Base-by-base conservation (phyloP, 1,140 invertebrate genomes). In the Drosophila kikkawai region DNA sequence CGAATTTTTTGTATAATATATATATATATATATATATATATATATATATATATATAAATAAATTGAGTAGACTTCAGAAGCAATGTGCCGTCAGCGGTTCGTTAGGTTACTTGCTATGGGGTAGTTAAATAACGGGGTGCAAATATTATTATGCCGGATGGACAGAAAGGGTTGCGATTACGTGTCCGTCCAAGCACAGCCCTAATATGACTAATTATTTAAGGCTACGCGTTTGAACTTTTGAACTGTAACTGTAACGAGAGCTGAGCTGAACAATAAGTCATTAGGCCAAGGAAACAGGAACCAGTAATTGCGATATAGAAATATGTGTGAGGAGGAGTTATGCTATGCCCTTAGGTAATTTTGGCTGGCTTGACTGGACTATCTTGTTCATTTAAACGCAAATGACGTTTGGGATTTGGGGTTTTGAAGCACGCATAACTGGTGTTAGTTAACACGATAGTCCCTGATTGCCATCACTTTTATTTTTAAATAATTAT, bases 181-280 rank as follows among this genome's bases (percentile, higher is more conserved):
- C 48, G 37, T 47, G n/a, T 29, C 34, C n/a, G 36, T 65, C 29
- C 32, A 61, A 37, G 53, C 53, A 39, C 22, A 48, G 48, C 48
- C 55, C 47, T 75, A 85, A 90, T 88, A 85, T 79, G 71, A 65
- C 65, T 70, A 90, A 90, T 86, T 85, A 85, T 85, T 56, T 85
- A 57, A 55, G 67, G 53, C 57, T 80, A 17, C 39, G 19, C 36
- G 68, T 74, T 82, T 91, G 85, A 85, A 90, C 75, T 82, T 69
- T 67, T 76, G 60, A 56, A 44, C 55, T 56, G 48, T 44, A 39
- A 42, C 44, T 53, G 13, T 48, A 48, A 48, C 47, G 13, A n/a
- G 47, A 57, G 55, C 47, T 41, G 63, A 57, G 44, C 29, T 53
- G 39, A 70, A 85, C 74, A 90, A 90, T 90, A 91, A 79, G 82